Conservation (phyloP, 2,113 vertebrate genomes). For the Platysteira castanea region DNA sequence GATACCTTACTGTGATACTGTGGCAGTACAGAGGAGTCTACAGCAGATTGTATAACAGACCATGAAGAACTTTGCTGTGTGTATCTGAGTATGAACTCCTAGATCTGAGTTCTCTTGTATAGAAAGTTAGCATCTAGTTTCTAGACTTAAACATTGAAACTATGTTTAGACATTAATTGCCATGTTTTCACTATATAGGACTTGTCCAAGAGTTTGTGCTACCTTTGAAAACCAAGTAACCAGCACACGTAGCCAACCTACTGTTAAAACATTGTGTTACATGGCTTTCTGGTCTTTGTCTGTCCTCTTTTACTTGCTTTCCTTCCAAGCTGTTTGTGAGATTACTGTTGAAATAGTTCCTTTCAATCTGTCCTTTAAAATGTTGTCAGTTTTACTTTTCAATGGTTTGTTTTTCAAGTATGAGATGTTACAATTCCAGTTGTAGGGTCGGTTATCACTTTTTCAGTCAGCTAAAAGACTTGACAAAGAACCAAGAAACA, state of each 20-base stretch:
- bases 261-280: background rate
- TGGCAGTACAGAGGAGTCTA: background rate
- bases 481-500: background rate
- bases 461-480: background rate
- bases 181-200: background rate
- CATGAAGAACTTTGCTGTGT: background rate
- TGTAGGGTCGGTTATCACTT: background rate
- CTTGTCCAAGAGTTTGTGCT: background rate
- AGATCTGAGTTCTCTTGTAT: background rate
- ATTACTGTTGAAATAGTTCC: background rate
- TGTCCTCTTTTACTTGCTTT: background rate
- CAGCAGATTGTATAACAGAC: background rate
- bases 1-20: background rate
- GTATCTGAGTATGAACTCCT: background rate
- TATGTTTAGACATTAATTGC: background rate
- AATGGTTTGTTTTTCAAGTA: background rate
- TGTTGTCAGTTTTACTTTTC: background rate
- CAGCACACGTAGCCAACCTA: background rate
- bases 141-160: background rate
- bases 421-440: background rate
- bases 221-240: background rate
- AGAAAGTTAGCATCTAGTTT: background rate
- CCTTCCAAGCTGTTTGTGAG: background rate
- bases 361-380: background rate
- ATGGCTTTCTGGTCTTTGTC: background rate